A percentile compares a stretch with the other conserved stretches of the same genome.
Evolutionary conservation across 1,140 invertebrate genomes (phyloP).

Genomic region (Druon quercuslanigerum): DNA sequence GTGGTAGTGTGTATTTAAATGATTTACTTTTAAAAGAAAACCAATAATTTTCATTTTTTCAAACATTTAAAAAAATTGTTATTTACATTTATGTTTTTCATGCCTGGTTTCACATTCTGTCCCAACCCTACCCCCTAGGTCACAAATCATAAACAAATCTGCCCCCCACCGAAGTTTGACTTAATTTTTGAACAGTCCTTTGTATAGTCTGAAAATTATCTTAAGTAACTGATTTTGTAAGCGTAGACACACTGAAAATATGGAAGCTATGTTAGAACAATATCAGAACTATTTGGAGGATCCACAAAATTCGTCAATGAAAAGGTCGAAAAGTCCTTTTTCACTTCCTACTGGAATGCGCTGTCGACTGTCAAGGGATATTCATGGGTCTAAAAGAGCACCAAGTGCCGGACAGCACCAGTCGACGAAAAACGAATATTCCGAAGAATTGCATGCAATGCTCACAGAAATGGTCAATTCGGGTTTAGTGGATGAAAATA

Average conservation of each 20-base stretch:
- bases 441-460: not conserved
- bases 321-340: conserved; percentile 40
- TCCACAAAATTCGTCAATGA: conserved; percentile 21
- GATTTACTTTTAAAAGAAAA: no score
- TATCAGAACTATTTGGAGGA: conserved; percentile 38
- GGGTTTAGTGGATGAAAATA: not conserved
- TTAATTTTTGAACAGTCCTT: no score
- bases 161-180: no score
- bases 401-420: conserved; percentile 25
- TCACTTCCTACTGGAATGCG: conserved; percentile 33
- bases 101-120: no score
- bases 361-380: not conserved
- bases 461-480: conserved; percentile 8
- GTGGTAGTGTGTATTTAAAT: no score
- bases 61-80: no score
- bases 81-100: no score
- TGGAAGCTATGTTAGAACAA: conserved; percentile 42
- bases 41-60: no score
- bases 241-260: conserved; percentile 41
- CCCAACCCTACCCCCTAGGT: no score
- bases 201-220: not conserved
- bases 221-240: not conserved
- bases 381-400: conserved; percentile 32
- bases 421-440: conserved; percentile 31
- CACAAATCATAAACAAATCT: no score